Evolutionary conservation across 2,888 invertebrate genomes (phyloP).

Genomic region (Agrilus biguttatus): DNA sequence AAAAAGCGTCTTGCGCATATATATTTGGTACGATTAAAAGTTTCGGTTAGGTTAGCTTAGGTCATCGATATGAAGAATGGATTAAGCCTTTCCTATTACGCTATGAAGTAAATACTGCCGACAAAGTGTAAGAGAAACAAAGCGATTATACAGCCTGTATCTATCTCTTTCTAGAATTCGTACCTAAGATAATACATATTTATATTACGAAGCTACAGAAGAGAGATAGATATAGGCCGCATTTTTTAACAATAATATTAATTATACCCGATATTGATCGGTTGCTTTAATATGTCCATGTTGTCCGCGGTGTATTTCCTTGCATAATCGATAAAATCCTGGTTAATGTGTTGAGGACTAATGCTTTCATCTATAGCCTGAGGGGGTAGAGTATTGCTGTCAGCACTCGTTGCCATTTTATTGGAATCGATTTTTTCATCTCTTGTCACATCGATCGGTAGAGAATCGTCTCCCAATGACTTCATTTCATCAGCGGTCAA

Average conservation of each 20-base stretch:
- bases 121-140: too few species aligned
- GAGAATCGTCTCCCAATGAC: constrained; percentile 81
- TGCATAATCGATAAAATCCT: constrained; percentile 33
- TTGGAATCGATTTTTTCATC: constrained; percentile 73
- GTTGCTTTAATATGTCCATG: constrained; percentile 42
- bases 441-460: constrained; percentile 84
- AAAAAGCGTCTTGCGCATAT: too few species aligned
- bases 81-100: too few species aligned
- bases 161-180: too few species aligned
- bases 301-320: constrained; percentile 43
- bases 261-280: constrained; percentile 50
- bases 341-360: constrained; percentile 45
- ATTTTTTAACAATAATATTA: constrained; percentile 1
- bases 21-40: constrained; percentile 1
- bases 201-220: too few species aligned
- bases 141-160: too few species aligned
- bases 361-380: constrained; percentile 46
- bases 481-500: constrained; percentile 93
- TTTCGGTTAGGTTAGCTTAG: too few species aligned
- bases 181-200: too few species aligned
- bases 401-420: constrained; percentile 36
- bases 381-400: constrained; percentile 34
- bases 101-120: too few species aligned
- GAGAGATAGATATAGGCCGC: too few species aligned
- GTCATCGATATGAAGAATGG: too few species aligned